These are phyloP conservation scores for Ammospiza caudacuta DNA, from an alignment of 2,113 vertebrate genomes.

Conservation along the genomic window DNA sequence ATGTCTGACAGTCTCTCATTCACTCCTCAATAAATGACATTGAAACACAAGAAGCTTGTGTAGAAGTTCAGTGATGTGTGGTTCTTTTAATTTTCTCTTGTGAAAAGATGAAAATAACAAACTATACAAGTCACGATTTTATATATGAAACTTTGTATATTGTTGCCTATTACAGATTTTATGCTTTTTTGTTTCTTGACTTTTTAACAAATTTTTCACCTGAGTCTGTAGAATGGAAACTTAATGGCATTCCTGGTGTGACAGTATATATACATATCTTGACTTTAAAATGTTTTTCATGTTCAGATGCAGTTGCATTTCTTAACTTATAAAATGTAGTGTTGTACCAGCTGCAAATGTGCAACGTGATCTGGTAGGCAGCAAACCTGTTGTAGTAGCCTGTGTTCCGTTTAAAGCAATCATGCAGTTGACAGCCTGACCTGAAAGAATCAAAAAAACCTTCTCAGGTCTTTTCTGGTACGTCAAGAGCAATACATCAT, in stretches of 20 bases:
- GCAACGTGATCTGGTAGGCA: not conserved
- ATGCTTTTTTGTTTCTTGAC: constrained; percentile 17
- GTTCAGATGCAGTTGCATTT: constrained; percentile 32
- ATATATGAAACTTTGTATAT: constrained; percentile 40
- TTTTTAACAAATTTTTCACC: constrained; percentile 47
- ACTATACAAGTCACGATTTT: not conserved
- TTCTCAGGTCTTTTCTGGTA: not conserved
- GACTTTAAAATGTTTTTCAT: constrained; percentile 27
- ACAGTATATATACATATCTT: constrained; percentile 20
- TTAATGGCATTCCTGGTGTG: constrained; percentile 11
- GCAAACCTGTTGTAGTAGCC: not conserved
- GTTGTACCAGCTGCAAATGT: constrained; percentile 26
- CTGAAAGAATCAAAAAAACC: not conserved
- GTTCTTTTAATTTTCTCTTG: constrained; percentile 64
- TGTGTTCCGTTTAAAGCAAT: not conserved
- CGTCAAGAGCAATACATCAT: constrained; percentile 16
- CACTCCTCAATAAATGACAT: constrained; percentile 83
- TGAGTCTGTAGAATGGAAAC: not conserved
- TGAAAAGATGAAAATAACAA: constrained; percentile 56
- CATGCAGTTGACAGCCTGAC: not conserved
- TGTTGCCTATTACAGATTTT: constrained; percentile 38
- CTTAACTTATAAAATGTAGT: not conserved
- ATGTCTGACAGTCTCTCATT: constrained; percentile 81
- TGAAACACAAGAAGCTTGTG: constrained; percentile 78
- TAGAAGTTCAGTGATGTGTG: constrained; percentile 76